Conservation (phyloP, 2,888 invertebrate species). For the Lepidonotus clava region DNA sequence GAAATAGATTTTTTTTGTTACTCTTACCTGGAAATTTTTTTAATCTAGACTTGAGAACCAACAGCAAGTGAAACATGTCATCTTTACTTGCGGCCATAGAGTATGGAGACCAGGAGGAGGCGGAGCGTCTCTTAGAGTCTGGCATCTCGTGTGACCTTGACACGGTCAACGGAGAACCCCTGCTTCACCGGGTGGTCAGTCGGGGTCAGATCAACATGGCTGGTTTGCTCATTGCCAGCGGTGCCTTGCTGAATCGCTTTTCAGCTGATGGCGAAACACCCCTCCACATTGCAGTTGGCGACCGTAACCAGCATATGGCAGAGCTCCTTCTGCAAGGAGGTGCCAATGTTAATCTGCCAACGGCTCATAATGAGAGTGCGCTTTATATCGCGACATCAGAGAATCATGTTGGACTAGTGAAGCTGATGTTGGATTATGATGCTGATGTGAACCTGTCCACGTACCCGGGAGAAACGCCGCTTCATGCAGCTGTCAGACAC, state of each 20-base stretch:
- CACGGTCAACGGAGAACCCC: not conserved
- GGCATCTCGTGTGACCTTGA: not conserved
- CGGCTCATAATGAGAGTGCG: not conserved
- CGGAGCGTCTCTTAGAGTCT: not conserved
- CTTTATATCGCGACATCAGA: not conserved
- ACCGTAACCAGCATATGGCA: not conserved
- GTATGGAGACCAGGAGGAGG: not conserved
- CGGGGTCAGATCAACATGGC: not conserved
- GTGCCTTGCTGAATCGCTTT: not conserved
- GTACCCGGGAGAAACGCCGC: not conserved
- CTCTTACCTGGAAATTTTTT: too few species aligned
- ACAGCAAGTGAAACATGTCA: too few species aligned
- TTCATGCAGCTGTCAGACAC: not conserved
- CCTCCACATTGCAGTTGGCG: conserved; percentile 1
- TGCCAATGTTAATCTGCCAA: not conserved
- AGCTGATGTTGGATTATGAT: not conserved
- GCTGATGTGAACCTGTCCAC: not conserved
- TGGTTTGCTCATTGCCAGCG: not conserved
- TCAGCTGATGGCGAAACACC: conserved; percentile 27
- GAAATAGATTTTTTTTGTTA: too few species aligned
- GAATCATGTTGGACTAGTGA: not conserved
- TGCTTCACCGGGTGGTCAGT: conserved; percentile 1
- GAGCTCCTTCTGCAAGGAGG: not conserved
- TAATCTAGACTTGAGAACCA: too few species aligned
- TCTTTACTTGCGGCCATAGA: not conserved